Percentiles rank a stretch among this genome's conserved stretches.
Conservation (phyloP, 2,797 vertebrate species). For the Orientallactaga sibirica region DNA sequence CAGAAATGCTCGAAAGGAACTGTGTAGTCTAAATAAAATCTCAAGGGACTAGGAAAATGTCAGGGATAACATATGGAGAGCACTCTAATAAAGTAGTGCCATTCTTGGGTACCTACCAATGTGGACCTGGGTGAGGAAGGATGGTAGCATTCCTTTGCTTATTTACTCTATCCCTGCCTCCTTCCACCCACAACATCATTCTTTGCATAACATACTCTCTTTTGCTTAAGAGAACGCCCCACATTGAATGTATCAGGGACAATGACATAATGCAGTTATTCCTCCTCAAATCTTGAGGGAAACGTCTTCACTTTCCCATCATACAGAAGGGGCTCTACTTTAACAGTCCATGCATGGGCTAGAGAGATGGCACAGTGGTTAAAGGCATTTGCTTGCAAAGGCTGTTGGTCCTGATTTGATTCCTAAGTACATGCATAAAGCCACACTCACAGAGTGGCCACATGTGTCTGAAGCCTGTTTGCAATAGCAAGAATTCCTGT, state of each 20-base stretch:
- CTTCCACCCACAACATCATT: constrained; percentile 62
- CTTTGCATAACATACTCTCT: constrained; percentile 30
- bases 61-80: background rate
- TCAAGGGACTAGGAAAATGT: background rate
- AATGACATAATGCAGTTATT: constrained; percentile 43
- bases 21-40: background rate
- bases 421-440: too few relatives aligned
- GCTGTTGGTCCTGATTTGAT: too few relatives aligned
- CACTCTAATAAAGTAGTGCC: background rate
- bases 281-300: background rate
- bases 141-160: constrained; percentile 29
- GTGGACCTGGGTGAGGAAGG: background rate
- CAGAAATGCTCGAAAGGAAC: background rate
- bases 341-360: background rate
- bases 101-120: background rate
- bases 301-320: constrained; percentile 26
- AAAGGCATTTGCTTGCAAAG: too few relatives aligned
- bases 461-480: too few relatives aligned
- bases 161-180: constrained; percentile 32
- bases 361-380: too few relatives aligned
- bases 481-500: too few relatives aligned
- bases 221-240: constrained; percentile 51
- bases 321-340: background rate
- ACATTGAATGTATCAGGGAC: constrained; percentile 57
- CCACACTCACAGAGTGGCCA: too few relatives aligned